Percentiles rank a stretch among this genome's conserved stretches.
These are phyloP conservation scores for Emydura subglobosa DNA, from an alignment of 2,113 vertebrate species.

Conservation along the genomic window DNA sequence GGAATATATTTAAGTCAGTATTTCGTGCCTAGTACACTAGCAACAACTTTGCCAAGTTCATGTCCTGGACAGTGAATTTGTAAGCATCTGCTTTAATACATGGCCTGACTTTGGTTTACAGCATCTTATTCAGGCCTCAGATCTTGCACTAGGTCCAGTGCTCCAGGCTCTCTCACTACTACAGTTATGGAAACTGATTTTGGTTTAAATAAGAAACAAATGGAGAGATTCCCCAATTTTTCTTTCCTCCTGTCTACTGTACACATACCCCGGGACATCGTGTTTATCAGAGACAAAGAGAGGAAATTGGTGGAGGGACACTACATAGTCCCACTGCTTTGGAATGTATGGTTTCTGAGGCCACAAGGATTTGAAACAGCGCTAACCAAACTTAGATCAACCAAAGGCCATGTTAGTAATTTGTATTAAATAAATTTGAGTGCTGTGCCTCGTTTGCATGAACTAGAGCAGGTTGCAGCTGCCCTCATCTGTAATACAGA, in stretches of 20 bases:
- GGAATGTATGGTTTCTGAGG: neutral
- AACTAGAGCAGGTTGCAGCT: neutral
- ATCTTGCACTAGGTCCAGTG: neutral
- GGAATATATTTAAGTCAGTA: neutral
- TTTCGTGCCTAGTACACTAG: neutral
- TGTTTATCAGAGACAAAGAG: neutral
- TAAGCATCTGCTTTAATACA: neutral
- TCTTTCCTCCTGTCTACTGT: neutral
- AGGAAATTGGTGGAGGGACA: neutral
- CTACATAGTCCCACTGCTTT: rapidly evolving
- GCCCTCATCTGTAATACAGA: rapidly evolving
- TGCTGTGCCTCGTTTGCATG: neutral
- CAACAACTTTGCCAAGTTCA: neutral
- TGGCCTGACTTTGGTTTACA: neutral
- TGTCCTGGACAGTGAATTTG: neutral
- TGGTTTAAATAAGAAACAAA: neutral
- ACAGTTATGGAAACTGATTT: neutral
- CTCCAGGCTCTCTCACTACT: neutral
- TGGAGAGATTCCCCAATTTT: rapidly evolving
- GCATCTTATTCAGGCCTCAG: neutral
- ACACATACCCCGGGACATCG: neutral
- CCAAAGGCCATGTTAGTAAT: rapidly evolving
- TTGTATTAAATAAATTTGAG: rapidly evolving
- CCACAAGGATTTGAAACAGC: neutral
- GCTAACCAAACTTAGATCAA: neutral